Evolutionary conservation across 2,797 vertebrate species (phyloP).

Genomic region (Pteronotus mesoamericanus): DNA sequence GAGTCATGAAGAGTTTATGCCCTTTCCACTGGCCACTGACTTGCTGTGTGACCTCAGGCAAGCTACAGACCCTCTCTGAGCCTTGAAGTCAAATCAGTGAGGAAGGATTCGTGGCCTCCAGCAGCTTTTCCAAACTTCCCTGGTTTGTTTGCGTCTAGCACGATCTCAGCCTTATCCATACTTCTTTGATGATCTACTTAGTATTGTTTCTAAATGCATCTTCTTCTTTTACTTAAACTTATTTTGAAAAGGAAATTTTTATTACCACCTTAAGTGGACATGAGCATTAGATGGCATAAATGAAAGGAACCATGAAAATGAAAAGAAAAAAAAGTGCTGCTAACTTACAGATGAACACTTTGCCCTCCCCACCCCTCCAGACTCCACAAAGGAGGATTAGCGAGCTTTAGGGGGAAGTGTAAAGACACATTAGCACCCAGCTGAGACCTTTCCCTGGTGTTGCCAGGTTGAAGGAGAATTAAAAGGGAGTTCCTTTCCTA

Average conservation of each 20-base stretch:
- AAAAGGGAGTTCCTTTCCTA: neutral
- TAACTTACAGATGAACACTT: neutral
- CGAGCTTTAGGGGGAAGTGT: neutral
- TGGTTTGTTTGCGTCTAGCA: neutral
- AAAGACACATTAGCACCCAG: neutral
- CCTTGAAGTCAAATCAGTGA: neutral
- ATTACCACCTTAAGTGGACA: neutral
- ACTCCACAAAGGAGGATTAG: neutral
- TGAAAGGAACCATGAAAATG: neutral
- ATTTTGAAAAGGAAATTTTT: neutral
- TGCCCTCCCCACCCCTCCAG: neutral
- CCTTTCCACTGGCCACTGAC: accelerated
- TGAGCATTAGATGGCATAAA: no score
- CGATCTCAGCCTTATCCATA: neutral
- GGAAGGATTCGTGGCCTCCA: accelerated
- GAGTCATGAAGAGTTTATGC: neutral
- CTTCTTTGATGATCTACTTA: neutral
- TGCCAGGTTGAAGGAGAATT: neutral
- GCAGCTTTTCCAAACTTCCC: neutral
- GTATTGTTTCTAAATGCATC: neutral
- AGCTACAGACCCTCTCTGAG: neutral
- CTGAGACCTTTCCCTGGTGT: neutral
- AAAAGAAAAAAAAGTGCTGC: neutral
- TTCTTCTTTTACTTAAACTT: neutral
- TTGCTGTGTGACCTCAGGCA: neutral